These are phyloP conservation scores for zebrafish (Danio rerio) DNA, from an alignment of 2,113 vertebrate genomes.

Conservation along the genomic window DNA sequence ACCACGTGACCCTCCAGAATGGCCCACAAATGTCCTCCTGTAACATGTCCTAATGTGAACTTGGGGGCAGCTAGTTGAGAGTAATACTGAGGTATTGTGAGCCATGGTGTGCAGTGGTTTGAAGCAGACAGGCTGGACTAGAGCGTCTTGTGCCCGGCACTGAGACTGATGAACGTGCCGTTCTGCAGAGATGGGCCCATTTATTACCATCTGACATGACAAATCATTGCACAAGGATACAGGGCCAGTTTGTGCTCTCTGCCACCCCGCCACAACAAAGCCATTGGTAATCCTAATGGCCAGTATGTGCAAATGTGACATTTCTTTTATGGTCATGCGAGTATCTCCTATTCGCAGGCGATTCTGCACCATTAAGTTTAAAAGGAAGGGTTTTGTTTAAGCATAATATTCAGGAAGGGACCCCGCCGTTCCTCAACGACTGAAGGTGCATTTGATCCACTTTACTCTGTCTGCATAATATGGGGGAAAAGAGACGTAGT, in stretches of 20 bases:
- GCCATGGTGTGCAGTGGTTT: constrained; percentile 20
- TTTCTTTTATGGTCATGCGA: constrained; percentile 61
- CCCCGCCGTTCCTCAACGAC: background rate
- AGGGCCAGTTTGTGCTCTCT: constrained; percentile 58
- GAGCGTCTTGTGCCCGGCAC: constrained; percentile 10
- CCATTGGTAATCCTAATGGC: constrained; percentile 62
- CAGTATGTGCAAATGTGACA: constrained; percentile 60
- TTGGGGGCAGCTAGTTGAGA: background rate
- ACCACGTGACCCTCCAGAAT: constrained; percentile 10
- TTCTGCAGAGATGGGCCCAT: constrained; percentile 44
- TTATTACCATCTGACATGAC: constrained; percentile 64
- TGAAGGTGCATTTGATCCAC: constrained; percentile 39
- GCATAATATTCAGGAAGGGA: background rate
- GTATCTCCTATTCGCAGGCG: constrained; percentile 35
- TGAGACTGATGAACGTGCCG: constrained; percentile 58
- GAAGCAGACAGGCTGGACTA: constrained; percentile 42
- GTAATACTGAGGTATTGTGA: constrained; percentile 22
- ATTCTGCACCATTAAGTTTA: constrained; percentile 20
- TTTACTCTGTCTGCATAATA: constrained; percentile 17
- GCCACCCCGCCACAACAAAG: constrained; percentile 60
- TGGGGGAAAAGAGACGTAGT: background rate
- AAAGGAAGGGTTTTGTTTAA: constrained; percentile 25
- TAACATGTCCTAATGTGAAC: constrained; percentile 8
- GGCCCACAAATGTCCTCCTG: background rate
- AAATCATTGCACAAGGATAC: constrained; percentile 61